Percentiles rank a stretch among this genome's conserved stretches.
phyloP scores from a whole-genome alignment of 2,888 invertebrate species.

The Polydrusus tereticollis region DNA sequence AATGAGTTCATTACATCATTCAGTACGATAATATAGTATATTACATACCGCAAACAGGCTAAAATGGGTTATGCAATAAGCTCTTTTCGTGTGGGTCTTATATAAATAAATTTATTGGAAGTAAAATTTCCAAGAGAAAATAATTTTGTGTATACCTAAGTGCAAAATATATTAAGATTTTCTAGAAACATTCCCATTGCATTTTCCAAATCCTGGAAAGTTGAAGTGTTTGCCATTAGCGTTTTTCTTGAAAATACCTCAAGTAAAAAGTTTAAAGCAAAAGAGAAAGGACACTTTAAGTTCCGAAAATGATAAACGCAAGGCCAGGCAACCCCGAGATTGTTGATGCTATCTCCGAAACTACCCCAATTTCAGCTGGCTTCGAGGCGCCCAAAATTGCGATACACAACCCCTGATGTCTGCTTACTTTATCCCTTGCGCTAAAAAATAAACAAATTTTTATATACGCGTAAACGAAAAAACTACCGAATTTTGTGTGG shows the following conservation, averaged over 20 bases:
- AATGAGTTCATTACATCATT: too few relatives aligned
- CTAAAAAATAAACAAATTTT: conserved; percentile 62
- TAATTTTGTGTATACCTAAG: too few relatives aligned
- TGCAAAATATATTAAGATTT: too few relatives aligned
- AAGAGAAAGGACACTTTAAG: conserved; percentile 58
- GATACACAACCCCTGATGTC: conserved; percentile 64
- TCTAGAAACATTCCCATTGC: too few relatives aligned
- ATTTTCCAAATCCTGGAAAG: not conserved
- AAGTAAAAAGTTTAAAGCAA: conserved; percentile 17
- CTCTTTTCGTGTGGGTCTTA: too few relatives aligned
- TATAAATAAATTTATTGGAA: too few relatives aligned
- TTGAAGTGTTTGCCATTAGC: not conserved
- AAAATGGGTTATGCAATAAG: too few relatives aligned
- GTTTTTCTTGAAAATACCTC: conserved; percentile 6
- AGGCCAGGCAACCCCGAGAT: conserved; percentile 63
- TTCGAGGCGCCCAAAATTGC: conserved; percentile 65
- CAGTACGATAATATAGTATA: too few relatives aligned
- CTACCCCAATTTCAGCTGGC: conserved; percentile 63
- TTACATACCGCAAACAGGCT: too few relatives aligned
- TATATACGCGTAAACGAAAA: conserved; percentile 52
- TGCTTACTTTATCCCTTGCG: conserved; percentile 58
- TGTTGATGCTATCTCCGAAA: conserved; percentile 66
- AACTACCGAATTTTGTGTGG: conserved; percentile 48
- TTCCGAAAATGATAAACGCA: conserved; percentile 66
- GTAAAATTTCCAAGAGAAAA: too few relatives aligned